Evolutionary conservation across 2,888 invertebrate genomes (phyloP), one percentile per base, ranked within the genome.

Genomic region (Microplitis deprimator): DNA sequence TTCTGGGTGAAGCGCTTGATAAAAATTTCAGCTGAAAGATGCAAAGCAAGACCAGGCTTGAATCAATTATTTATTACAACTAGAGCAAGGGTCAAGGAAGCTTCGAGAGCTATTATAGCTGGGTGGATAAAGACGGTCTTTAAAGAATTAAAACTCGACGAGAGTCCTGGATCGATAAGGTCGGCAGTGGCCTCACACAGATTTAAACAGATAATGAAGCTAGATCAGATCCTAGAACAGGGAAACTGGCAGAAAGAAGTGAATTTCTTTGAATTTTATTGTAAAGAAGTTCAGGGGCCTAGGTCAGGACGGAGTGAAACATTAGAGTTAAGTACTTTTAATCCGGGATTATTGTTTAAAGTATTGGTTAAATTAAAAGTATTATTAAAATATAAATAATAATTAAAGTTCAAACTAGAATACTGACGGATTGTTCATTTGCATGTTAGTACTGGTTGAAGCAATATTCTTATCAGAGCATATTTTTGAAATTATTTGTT

Each of bases 81-180:
- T 13, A 68, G 79, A 62, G 50, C 61, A 4, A 60, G 29, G 40
- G 67, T 69, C 20, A 77, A 68, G 50, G 68, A 20, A 13, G 68
- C 78, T 64, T 79, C 75, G n/a, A 68, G 67, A 62, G 41, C 69
- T 39, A 40, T 77, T 67, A 75, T 74, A 38, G 38, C 74, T 0
- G 72, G 64, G 0, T 75, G 75, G 69, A 39, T 75, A 8, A 39
- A 69, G 41, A 69, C 41, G 17, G 50, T 69, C n/a, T 75, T 75
- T 13, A 10, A 8, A 39, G 68, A 68, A 5, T 10, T 40, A 2
- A 39, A 39, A 7, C 69, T 75, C n/a, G 8, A 68, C 1, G 2
- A 17, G 2, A 20, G 69, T 39, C 75, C 75, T 17, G 75, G 68
- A 0, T 75, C 68, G 1, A 61, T 70, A 0, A 59, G 75, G 10